Base-by-base conservation (phyloP, 1,140 invertebrate genomes). In the Panagrolaimus sp. region DNA sequence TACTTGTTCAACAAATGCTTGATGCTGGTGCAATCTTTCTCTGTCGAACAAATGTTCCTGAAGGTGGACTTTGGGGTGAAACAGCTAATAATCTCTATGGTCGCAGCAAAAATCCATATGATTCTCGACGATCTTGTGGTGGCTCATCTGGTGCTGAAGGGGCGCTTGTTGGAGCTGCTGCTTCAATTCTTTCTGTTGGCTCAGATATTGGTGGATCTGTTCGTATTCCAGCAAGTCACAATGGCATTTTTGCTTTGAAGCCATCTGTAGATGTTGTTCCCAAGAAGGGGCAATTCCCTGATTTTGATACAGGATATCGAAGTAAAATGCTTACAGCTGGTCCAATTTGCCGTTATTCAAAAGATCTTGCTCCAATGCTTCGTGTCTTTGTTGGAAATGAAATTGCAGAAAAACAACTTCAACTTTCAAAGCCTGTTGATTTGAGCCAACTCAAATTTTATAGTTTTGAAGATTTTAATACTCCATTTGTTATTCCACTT, bases 191-290 rank as follows among this genome's bases (percentile, higher is more conserved):
- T 74, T 91, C 93, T 1, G 85, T 98, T 47, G 92, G 93, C 61
- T 93, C 92, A 0, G 94, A 98, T 82, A 94, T 97, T 67, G 94
- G 93, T 3, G 94, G 95, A 1, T 94, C 92, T 13, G 96, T 96
- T 77, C 88, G 94, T 43, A 93, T 97, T 88, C 94, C 94, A 0
- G 87, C 90, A 9, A 93, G 91, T 77, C 97, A 96, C 81, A 95
- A 92, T 85, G 94, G 94, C 47, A 47, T 76, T 62, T 97, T 93
- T 84, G 94, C 93, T 9, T 92, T 97, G 83, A 96, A 96, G 84
- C 91, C 93, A 14, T 89, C 91, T 38, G 31, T 4, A 38, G 31
- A 38, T 38, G 31, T 38, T 38, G 31, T 38, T 4, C 31, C 31
- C 2, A 38, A 38, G 7, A 7, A 2, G 2, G 31, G 31, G 31